Conservation (phyloP, 1,140 invertebrate genomes). For the Melipona quadrifasciata region DNA sequence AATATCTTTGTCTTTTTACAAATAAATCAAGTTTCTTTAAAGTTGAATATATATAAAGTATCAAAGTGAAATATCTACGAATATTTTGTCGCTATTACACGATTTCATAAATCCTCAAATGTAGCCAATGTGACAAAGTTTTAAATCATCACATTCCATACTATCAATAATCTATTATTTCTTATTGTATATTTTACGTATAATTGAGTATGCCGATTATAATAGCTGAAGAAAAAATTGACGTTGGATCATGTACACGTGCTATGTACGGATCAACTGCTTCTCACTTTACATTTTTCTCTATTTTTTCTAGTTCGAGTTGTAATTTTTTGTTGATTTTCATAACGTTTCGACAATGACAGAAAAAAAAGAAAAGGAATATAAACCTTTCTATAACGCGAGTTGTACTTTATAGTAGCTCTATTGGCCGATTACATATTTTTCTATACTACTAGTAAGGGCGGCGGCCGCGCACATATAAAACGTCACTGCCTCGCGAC, state of each 20-base stretch:
- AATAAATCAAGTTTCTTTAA: too few species aligned
- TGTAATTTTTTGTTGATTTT: neutral
- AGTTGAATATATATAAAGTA: neutral
- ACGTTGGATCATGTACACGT: neutral
- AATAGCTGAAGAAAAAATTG: neutral
- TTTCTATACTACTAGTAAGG: slow-evolving; percentile 43
- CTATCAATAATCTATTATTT: neutral
- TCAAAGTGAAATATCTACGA: neutral
- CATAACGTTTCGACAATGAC: neutral
- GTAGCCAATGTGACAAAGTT: neutral
- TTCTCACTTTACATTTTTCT: neutral
- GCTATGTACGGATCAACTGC: neutral
- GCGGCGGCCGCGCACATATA: slow-evolving; percentile 58
- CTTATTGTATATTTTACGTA: neutral
- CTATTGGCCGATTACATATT: neutral
- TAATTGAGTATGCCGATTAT: neutral
- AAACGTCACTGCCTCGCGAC: slow-evolving; percentile 48
- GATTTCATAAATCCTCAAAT: neutral
- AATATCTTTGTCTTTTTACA: too few species aligned
- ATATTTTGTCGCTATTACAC: slow-evolving; percentile 7
- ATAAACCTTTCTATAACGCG: neutral
- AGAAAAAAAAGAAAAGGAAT: neutral
- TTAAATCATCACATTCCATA: neutral
- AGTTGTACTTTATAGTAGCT: neutral
- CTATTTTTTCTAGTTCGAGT: neutral